Evolutionary conservation across 2,888 invertebrate genomes (phyloP), one percentile per base, ranked within the genome.

Genomic region (Caenorhabditis sulstoni): DNA sequence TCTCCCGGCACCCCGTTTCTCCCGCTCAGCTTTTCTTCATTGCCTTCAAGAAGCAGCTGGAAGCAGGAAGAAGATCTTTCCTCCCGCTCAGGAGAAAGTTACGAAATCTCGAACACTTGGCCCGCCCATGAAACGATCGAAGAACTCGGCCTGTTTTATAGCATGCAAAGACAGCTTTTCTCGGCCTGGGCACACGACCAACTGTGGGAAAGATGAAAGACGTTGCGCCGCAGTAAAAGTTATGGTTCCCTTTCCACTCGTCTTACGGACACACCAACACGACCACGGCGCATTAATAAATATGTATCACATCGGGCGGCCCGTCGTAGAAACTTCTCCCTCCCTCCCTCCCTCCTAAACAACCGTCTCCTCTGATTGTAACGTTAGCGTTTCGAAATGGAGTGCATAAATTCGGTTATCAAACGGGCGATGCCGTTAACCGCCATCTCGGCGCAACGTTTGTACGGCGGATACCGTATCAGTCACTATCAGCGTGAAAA

Each of bases 141-240:
- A 29, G 29, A 29, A 29, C 29, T 29, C 29, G 29, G 4, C 7
- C 29, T 3, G 7, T 29, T 29, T 29, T 29, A 29, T 41, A 9
- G 14, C 29, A 53, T 55, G 37, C 55, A 35, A 37, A 11, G 47
- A 18, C 14, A 9, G 9, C 22, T 49, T 11, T 22, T 20, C 7
- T 22, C 22, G 8, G 49, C 49, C 22, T 7, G 5, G 11, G 22
- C 52, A 52, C 29, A 35, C 7, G n/a, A 52, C 52, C 52, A 52
- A 52, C 52, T 52, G 64, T 53, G 44, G 16, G 37, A 64, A 41
- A 67, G 66, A 67, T 67, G 66, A 67, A 67, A 67, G 58, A 44
- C 22, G 55, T 29, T 52, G 49, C 49, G 49, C 29, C 35, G 59
- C 61, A 52, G 61, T 59, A 53, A 68, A 67, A 58, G 23, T 53